Conservation (phyloP, 2,797 vertebrate genomes). For the Pterois miles region DNA sequence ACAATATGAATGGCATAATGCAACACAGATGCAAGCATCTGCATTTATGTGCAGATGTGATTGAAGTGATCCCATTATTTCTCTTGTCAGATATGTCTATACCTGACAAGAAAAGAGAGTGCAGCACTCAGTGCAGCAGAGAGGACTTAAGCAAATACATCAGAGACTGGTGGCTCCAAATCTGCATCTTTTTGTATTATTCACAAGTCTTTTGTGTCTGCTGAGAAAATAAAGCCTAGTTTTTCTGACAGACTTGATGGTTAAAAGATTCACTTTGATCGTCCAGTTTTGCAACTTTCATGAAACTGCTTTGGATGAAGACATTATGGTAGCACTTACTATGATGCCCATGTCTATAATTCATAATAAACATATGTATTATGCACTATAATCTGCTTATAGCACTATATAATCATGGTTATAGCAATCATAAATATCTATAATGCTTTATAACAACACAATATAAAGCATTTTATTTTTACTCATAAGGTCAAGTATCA, state of each 20-base stretch:
- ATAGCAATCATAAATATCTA: no score
- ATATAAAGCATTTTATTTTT: no score
- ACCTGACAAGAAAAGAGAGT: constrained; percentile 14
- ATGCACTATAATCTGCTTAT: not conserved
- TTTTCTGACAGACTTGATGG: constrained; percentile 11
- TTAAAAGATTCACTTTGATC: constrained; percentile 35
- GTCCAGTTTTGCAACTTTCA: constrained; percentile 1
- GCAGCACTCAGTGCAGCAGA: not conserved
- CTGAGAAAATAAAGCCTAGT: not conserved
- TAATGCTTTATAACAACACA: no score
- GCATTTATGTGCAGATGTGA: constrained; percentile 26
- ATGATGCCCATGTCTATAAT: not conserved
- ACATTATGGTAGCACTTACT: not conserved
- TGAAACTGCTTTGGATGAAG: not conserved
- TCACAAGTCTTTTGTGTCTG: constrained; percentile 23
- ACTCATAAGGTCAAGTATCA: no score
- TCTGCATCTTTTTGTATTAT: constrained; percentile 50
- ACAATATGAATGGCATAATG: constrained; percentile 37
- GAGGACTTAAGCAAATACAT: constrained; percentile 35
- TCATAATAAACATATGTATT: not conserved
- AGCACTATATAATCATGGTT: not conserved
- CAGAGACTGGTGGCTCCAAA: constrained; percentile 12
- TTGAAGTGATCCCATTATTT: constrained; percentile 61
- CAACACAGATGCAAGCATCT: constrained; percentile 38
- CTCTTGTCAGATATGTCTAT: constrained; percentile 33